Evolutionary conservation across 2,797 vertebrate species (phyloP).

Genomic region (Lacerta agilis): DNA sequence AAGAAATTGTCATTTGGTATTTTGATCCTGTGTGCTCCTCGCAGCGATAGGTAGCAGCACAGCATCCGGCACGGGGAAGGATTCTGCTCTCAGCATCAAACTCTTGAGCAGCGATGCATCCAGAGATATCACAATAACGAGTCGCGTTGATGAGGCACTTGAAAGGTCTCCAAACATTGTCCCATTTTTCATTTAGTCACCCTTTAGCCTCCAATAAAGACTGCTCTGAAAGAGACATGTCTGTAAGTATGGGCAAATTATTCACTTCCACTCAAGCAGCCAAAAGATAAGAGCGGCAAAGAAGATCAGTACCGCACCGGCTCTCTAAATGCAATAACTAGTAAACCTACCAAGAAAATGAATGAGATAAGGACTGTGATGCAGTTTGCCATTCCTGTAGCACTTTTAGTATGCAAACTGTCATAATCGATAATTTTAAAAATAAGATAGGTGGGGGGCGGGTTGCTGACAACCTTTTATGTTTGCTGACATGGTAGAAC

Average conservation of each 20-base stretch:
- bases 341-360: slow-evolving; percentile 11
- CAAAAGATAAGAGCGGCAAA: neutral
- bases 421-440: slow-evolving; percentile 37
- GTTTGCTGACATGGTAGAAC: neutral
- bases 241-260: slow-evolving; percentile 17
- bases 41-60: slow-evolving; percentile 47
- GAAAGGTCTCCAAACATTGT: slow-evolving; percentile 39
- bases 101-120: neutral
- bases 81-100: slow-evolving; percentile 36
- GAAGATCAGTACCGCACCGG: neutral
- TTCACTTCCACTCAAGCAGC: slow-evolving; percentile 31
- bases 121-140: slow-evolving; percentile 32
- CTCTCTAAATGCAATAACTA: neutral
- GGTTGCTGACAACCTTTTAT: slow-evolving; percentile 7
- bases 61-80: slow-evolving; percentile 23
- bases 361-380: slow-evolving; percentile 9
- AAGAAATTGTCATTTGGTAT: slow-evolving; percentile 68
- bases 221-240: slow-evolving; percentile 3
- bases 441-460: neutral
- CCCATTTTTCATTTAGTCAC: slow-evolving; percentile 39
- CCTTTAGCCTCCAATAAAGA: neutral
- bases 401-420: slow-evolving; percentile 26
- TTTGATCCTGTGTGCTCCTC: slow-evolving; percentile 39
- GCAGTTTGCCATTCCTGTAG: slow-evolving; percentile 12
- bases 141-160: slow-evolving; percentile 24